Evolutionary conservation across 2,113 vertebrate species (phyloP).

Genomic region (Jaculus jaculus): DNA sequence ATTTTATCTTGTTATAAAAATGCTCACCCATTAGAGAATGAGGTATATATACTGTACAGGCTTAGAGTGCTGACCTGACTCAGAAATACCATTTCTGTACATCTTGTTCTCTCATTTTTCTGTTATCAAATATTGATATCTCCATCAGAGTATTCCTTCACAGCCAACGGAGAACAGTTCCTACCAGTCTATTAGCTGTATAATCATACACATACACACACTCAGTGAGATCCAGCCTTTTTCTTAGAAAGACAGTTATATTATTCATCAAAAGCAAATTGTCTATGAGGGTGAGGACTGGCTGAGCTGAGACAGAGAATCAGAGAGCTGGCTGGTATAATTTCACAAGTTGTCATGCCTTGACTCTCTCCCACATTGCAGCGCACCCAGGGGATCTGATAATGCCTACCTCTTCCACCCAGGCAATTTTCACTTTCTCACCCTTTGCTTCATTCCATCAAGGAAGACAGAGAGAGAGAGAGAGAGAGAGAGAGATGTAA

Average conservation of each 20-base stretch:
- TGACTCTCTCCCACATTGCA: neutral
- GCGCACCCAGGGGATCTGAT: neutral
- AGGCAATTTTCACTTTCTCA: neutral
- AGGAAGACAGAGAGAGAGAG: neutral
- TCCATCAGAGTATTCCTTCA: neutral
- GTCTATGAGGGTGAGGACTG: neutral
- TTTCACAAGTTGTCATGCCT: neutral
- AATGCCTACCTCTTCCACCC: neutral
- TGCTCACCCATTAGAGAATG: neutral
- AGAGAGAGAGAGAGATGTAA: neutral
- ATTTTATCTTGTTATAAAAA: neutral
- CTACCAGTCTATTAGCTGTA: neutral
- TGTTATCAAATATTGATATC: conserved; percentile 19
- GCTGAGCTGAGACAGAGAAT: neutral
- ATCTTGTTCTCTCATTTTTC: conserved; percentile 1
- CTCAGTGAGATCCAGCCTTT: neutral
- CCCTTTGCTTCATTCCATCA: neutral
- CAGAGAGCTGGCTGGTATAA: neutral
- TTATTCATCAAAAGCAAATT: conserved; percentile 31
- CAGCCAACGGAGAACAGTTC: neutral
- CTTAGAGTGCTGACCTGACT: neutral
- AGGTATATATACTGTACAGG: neutral
- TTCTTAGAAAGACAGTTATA: neutral
- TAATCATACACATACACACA: neutral
- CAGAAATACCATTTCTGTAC: neutral